Percentiles rank a stretch among this genome's conserved stretches.
Evolutionary conservation across 1,140 invertebrate species (phyloP).

Genomic region (Limonius californicus): DNA sequence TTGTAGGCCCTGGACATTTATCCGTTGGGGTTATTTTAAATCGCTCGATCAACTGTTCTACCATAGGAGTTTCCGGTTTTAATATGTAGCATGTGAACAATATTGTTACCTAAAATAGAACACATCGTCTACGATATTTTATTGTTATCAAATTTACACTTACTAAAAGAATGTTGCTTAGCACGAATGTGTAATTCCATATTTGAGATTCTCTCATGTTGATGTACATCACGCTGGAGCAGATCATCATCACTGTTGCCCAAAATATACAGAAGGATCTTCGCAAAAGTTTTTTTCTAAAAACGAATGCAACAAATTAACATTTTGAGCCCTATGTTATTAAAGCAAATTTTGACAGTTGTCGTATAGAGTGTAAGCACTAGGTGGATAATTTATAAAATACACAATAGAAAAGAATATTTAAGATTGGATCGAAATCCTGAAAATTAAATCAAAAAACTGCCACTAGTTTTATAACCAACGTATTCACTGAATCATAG

Average conservation of each 20-base stretch:
- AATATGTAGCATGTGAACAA: neutral
- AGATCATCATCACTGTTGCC: neutral
- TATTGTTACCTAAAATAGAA: neutral
- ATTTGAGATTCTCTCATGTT: neutral
- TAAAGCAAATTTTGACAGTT: no score
- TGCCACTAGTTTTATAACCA: no score
- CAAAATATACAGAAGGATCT: conserved; percentile 8
- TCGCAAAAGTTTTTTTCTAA: neutral
- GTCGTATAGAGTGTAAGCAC: no score
- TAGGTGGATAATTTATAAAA: no score
- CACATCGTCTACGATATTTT: no score
- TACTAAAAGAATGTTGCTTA: conserved; percentile 1
- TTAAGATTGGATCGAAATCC: no score
- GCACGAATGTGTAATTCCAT: neutral
- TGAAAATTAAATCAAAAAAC: no score
- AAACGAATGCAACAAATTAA: neutral
- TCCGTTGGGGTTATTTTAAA: neutral
- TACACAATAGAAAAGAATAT: no score
- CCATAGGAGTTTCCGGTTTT: neutral
- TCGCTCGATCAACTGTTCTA: neutral
- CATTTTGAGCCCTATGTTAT: no score
- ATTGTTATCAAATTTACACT: no score
- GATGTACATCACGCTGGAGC: neutral
- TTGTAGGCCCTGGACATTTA: neutral
- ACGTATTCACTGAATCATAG: no score